A percentile compares a stretch with the other conserved stretches of the same genome.
These are phyloP conservation scores for Sceliomorpha sp. DNA, from an alignment of 2,888 invertebrate genomes.

Conservation along the genomic window DNA sequence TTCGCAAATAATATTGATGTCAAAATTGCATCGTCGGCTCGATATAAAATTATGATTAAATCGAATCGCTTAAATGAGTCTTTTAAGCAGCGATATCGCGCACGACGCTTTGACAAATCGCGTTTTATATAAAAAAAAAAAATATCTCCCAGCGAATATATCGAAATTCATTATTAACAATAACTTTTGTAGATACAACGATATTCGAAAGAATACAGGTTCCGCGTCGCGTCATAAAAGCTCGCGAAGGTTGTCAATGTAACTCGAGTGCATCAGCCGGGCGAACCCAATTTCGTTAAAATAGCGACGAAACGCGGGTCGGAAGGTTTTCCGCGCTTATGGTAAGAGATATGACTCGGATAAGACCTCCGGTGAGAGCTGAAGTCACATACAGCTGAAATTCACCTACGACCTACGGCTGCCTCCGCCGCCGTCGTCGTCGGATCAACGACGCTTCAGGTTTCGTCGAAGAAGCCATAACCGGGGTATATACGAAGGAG, in stretches of 20 bases:
- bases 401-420: slow-evolving; percentile 54
- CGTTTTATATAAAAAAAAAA: no score
- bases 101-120: no score
- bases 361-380: slow-evolving; percentile 43
- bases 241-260: slow-evolving; percentile 45
- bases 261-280: slow-evolving; percentile 47
- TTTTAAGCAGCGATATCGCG: no score
- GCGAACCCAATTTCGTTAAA: slow-evolving; percentile 76
- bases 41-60: no score
- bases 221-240: slow-evolving; percentile 41
- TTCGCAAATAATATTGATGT: no score
- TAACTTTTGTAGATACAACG: slow-evolving; percentile 23
- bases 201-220: slow-evolving; percentile 51
- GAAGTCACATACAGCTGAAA: slow-evolving; percentile 54
- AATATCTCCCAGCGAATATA: no score
- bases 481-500: slow-evolving; percentile 74
- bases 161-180: no score
- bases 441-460: slow-evolving; percentile 61
- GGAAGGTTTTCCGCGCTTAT: slow-evolving; percentile 34
- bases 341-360: slow-evolving; percentile 47
- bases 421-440: neutral
- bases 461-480: slow-evolving; percentile 74
- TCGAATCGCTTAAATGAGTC: no score
- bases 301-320: slow-evolving; percentile 58
- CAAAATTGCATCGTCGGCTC: no score